These are phyloP conservation scores for Allacma fusca DNA, from an alignment of 2,888 invertebrate genomes.

Conservation along the genomic window DNA sequence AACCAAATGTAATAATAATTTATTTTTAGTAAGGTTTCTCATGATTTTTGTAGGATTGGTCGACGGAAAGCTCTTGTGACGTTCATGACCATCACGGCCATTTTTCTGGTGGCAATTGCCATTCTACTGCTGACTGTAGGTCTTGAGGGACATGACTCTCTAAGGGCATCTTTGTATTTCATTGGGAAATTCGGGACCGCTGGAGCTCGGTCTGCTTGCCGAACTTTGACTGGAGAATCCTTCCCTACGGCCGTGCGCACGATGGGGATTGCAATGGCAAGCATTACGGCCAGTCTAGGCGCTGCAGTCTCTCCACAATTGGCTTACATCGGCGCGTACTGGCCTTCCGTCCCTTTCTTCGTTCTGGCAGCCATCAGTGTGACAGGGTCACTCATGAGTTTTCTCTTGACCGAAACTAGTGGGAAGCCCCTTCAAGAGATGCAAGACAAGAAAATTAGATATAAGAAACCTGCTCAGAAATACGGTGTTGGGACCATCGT, in stretches of 20 bases:
- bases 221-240: constrained; percentile 36
- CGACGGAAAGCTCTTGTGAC: constrained; percentile 50
- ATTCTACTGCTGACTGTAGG: constrained; percentile 27
- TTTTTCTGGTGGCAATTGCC: constrained; percentile 45
- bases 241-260: constrained; percentile 34
- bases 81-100: constrained; percentile 46
- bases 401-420: constrained; percentile 15
- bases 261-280: constrained; percentile 33
- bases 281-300: neutral
- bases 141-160: neutral
- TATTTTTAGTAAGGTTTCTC: too few relatives aligned
- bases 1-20: too few relatives aligned
- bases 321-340: constrained; percentile 6
- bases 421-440: constrained; percentile 25
- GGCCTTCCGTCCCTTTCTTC: constrained; percentile 30
- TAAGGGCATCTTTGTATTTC: constrained; percentile 1
- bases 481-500: too few relatives aligned
- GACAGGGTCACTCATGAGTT: neutral
- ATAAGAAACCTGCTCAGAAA: too few relatives aligned
- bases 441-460: neutral
- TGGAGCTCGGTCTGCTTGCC: constrained; percentile 20
- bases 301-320: constrained; percentile 8
- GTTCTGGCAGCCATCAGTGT: constrained; percentile 24
- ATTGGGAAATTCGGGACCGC: constrained; percentile 30
- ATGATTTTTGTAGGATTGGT: constrained; percentile 47